phyloP scores from a whole-genome alignment of 2,113 vertebrate species.

The Gavia stellata region DNA sequence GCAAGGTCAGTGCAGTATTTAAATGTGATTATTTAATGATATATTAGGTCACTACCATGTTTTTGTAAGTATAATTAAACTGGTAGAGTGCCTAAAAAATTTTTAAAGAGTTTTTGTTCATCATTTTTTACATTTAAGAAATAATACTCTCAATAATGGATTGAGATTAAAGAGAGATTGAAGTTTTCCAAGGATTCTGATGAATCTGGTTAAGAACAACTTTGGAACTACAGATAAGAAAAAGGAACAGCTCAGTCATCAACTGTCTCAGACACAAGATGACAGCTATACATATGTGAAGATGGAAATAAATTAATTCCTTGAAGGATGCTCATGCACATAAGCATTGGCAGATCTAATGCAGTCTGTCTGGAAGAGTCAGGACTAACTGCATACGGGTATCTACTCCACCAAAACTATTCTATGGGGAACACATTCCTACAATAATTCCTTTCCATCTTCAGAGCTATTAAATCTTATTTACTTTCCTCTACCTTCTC shows the following conservation, averaged over 20 bases:
- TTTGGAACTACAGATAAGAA: background rate
- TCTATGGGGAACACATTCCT: background rate
- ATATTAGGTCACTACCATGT: background rate
- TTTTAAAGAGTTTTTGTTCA: background rate
- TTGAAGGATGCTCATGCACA: background rate
- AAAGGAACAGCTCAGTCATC: background rate
- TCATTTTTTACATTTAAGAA: background rate
- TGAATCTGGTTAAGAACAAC: background rate
- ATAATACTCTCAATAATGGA: background rate
- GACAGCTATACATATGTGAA: background rate
- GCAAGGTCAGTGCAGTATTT: background rate
- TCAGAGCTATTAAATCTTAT: background rate
- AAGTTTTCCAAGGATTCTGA: background rate
- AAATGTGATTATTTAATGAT: conserved; percentile 24
- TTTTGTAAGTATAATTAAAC: conserved; percentile 1
- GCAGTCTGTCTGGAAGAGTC: background rate
- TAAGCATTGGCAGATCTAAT: background rate
- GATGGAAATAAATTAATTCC: background rate
- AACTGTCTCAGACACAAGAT: background rate
- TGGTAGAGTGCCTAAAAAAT: background rate
- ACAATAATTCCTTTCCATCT: background rate
- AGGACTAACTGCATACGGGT: background rate
- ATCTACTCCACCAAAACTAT: background rate
- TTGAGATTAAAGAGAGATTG: background rate
- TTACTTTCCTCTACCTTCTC: background rate